These are phyloP conservation scores for Anarrhichthys ocellatus DNA, from an alignment of 2,113 vertebrate species.

Conservation along the genomic window DNA sequence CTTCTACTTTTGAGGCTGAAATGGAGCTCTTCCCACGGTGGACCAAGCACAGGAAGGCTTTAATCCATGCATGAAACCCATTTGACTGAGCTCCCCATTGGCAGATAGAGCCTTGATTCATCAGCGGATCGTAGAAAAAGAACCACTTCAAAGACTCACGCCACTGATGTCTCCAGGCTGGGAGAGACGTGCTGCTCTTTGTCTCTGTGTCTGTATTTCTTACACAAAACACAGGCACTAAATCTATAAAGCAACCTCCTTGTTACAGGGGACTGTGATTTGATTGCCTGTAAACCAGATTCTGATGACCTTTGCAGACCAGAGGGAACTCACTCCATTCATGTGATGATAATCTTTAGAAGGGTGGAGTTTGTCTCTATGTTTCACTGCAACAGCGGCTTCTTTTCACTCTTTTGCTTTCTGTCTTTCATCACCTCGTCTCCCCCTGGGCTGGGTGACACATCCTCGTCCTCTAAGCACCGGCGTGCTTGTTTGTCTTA, in stretches of 20 bases:
- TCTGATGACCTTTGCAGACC: slow-evolving; percentile 28
- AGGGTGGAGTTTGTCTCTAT: slow-evolving; percentile 5
- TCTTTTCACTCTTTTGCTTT: slow-evolving; percentile 28
- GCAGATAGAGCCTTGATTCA: slow-evolving; percentile 55
- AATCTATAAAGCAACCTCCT: slow-evolving; percentile 31
- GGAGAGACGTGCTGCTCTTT: slow-evolving; percentile 33
- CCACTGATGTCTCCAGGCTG: slow-evolving; percentile 47
- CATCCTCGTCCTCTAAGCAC: slow-evolving; percentile 43
- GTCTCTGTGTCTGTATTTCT: slow-evolving; percentile 29
- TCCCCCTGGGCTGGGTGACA: slow-evolving; percentile 59
- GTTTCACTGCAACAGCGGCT: slow-evolving; percentile 17
- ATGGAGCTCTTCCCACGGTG: slow-evolving; percentile 50
- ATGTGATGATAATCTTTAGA: slow-evolving; percentile 31
- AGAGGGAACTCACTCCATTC: neutral
- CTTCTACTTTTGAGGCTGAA: slow-evolving; percentile 36
- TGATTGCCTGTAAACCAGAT: slow-evolving; percentile 4
- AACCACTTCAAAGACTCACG: slow-evolving; percentile 60
- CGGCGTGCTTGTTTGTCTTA: slow-evolving; percentile 53
- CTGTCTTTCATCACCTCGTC: slow-evolving; percentile 52
- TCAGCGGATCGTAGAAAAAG: slow-evolving; percentile 52
- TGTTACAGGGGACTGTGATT: neutral
- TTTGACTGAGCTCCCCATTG: slow-evolving; percentile 55
- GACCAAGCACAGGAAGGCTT: slow-evolving; percentile 38
- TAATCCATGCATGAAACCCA: slow-evolving; percentile 71
- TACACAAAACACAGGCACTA: slow-evolving; percentile 21